Conservation (phyloP, 2,113 vertebrate genomes). For the Corydoras maculifer region DNA sequence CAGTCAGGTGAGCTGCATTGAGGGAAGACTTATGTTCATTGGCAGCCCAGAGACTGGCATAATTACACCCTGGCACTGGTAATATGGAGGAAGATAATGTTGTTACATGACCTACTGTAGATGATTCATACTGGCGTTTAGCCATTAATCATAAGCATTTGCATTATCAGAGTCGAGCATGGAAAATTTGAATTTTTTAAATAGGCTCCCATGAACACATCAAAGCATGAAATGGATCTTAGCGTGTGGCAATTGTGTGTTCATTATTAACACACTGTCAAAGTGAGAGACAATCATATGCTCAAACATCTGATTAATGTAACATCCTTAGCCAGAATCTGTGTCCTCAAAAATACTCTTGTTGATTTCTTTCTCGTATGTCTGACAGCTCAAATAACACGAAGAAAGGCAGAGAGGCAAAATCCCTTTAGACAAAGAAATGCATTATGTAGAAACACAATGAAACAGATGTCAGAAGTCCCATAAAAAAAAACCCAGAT, state of each 20-base stretch:
- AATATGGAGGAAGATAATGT: slow-evolving; percentile 48
- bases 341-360: slow-evolving; percentile 25
- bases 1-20: slow-evolving; percentile 46
- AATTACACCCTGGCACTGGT: slow-evolving; percentile 54
- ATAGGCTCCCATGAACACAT: too few relatives aligned
- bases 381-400: slow-evolving; percentile 21
- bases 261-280: background rate
- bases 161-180: too few relatives aligned
- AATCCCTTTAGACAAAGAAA: slow-evolving; percentile 45
- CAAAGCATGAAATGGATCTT: too few relatives aligned
- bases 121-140: too few relatives aligned
- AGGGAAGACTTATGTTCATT: slow-evolving; percentile 54
- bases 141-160: too few relatives aligned
- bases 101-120: slow-evolving; percentile 36
- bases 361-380: slow-evolving; percentile 23
- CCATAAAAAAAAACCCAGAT: slow-evolving; percentile 49
- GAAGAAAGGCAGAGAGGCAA: slow-evolving; percentile 16
- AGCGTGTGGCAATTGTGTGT: too few relatives aligned
- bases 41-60: slow-evolving; percentile 52
- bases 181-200: too few relatives aligned
- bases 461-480: slow-evolving; percentile 56
- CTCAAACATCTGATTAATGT: slow-evolving; percentile 9
- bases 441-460: slow-evolving; percentile 56
- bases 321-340: slow-evolving; percentile 6
- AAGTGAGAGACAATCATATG: background rate